A percentile compares a stretch with the other conserved stretches of the same genome.
These are phyloP conservation scores for Aphis gossypii DNA, from an alignment of 1,140 invertebrate genomes.

Conservation along the genomic window DNA sequence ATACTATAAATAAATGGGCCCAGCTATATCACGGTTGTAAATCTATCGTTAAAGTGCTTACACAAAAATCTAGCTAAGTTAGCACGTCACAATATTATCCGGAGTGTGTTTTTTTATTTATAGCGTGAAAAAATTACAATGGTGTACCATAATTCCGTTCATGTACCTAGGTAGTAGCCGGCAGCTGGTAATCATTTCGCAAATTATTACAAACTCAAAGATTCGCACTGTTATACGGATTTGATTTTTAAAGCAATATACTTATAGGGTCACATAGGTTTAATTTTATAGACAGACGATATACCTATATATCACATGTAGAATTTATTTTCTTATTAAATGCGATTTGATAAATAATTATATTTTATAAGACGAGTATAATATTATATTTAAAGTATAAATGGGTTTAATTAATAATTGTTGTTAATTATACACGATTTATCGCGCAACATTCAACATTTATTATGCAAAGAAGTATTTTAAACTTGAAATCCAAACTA, in stretches of 20 bases:
- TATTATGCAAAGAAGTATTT: not conserved
- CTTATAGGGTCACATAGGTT: not conserved
- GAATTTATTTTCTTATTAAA: not conserved
- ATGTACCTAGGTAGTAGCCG: not conserved
- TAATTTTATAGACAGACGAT: not conserved
- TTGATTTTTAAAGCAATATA: not conserved
- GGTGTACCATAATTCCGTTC: not conserved
- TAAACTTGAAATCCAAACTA: not conserved
- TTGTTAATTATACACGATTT: not conserved
- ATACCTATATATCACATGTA: not conserved
- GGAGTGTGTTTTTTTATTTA: not conserved
- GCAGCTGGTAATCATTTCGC: not conserved
- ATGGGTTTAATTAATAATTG: not conserved
- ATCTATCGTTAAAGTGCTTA: not conserved
- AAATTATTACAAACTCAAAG: not conserved
- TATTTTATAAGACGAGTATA: not conserved
- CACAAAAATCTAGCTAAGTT: not conserved
- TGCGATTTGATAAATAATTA: not conserved
- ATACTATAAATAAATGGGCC: not conserved
- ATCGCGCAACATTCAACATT: not conserved
- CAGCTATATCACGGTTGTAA: not conserved
- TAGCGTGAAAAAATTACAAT: not conserved
- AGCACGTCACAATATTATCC: not conserved
- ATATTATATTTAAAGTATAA: not conserved
- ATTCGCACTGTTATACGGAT: not conserved